Percentiles rank a stretch among this genome's conserved stretches.
Evolutionary conservation across 2,113 vertebrate species (phyloP).

Genomic region (Lophius piscatorius): DNA sequence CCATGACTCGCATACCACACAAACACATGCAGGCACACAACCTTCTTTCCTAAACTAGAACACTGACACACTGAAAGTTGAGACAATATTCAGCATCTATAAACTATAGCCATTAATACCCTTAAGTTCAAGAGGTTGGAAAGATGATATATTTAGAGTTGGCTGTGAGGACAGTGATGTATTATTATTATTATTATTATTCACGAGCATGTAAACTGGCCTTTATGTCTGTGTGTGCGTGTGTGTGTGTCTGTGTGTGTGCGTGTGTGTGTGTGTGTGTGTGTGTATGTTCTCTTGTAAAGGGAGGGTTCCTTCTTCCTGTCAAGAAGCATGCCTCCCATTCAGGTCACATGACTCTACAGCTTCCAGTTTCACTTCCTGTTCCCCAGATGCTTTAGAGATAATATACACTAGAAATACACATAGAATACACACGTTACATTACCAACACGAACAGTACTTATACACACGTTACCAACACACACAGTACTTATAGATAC

Average conservation of each 20-base stretch:
- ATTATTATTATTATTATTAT: neutral
- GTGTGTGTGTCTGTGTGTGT: neutral
- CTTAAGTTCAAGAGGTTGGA: neutral
- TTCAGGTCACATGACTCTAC: conserved; percentile 50
- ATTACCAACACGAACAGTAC: too few relatives aligned
- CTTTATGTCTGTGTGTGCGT: conserved; percentile 1
- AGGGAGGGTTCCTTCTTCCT: conserved; percentile 43
- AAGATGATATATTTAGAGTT: neutral
- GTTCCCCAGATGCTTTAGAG: conserved; percentile 2
- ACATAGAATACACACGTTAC: neutral
- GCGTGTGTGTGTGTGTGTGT: neutral
- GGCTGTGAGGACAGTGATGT: neutral
- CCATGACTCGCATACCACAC: neutral
- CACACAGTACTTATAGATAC: too few relatives aligned
- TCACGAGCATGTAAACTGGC: neutral
- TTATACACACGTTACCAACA: too few relatives aligned
- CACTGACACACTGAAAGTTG: conserved; percentile 7
- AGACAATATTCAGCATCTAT: neutral
- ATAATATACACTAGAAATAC: conserved; percentile 25
- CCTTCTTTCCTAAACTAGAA: conserved; percentile 1
- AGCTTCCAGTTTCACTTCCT: conserved; percentile 69
- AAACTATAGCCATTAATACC: neutral
- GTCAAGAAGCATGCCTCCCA: conserved; percentile 31
- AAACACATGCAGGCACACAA: conserved; percentile 29
- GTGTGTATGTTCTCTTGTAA: neutral